Evolutionary conservation across 1,140 invertebrate species (phyloP).

Genomic region (Chironomus tepperi): DNA sequence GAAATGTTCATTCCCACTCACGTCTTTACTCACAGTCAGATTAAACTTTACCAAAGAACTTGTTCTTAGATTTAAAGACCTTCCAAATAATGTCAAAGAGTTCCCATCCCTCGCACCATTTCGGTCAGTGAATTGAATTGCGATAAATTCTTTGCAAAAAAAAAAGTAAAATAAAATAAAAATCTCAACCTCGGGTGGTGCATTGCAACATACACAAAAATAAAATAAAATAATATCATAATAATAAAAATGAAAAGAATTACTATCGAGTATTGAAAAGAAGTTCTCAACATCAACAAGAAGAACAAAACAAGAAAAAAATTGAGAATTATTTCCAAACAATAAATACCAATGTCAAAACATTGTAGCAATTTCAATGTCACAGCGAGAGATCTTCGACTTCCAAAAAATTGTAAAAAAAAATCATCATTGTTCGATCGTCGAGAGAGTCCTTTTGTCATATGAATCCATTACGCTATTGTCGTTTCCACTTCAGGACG

Average conservation of each 20-base stretch:
- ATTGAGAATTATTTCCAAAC: background rate
- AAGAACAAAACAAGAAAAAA: background rate
- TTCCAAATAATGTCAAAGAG: background rate
- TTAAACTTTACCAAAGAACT: background rate
- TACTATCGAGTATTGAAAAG: too few relatives aligned
- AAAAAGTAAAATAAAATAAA: too few relatives aligned
- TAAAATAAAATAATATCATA: background rate
- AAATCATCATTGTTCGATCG: too few relatives aligned
- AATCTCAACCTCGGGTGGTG: background rate
- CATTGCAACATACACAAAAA: background rate
- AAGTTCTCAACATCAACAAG: too few relatives aligned
- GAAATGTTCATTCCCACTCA: too few relatives aligned
- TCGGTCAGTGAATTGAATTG: background rate
- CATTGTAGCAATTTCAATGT: slow-evolving; percentile 17
- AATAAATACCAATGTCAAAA: slow-evolving; percentile 21
- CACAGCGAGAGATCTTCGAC: slow-evolving; percentile 21
- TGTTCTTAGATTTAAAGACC: background rate
- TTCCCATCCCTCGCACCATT: too few relatives aligned
- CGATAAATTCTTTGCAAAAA: slow-evolving; percentile 4
- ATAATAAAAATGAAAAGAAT: too few relatives aligned
- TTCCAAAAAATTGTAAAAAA: slow-evolving; percentile 1
- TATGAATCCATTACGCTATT: too few relatives aligned
- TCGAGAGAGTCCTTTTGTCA: too few relatives aligned
- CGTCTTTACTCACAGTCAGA: too few relatives aligned
- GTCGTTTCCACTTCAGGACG: too few relatives aligned